Percentiles rank a stretch among this genome's conserved stretches.
phyloP scores from a whole-genome alignment of 2,888 invertebrate species.

The Pyrocoelia pectoralis region DNA sequence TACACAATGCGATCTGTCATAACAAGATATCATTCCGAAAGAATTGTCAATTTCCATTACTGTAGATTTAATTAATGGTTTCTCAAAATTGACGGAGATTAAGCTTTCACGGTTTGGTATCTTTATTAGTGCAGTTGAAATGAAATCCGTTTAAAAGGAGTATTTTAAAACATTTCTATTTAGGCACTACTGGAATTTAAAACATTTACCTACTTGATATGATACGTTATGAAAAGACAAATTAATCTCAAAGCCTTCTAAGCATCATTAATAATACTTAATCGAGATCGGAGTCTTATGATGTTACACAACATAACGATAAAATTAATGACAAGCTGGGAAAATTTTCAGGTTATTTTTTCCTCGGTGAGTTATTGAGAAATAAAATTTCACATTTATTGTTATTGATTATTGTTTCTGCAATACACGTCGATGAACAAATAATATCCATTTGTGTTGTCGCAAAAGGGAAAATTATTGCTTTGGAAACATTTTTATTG shows the following conservation, averaged over 20 bases:
- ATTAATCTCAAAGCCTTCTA: constrained; percentile 17
- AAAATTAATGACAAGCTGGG: constrained; percentile 21
- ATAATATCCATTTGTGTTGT: constrained; percentile 19
- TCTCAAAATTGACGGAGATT: too few species aligned
- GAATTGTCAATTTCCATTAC: too few species aligned
- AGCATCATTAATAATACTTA: constrained; percentile 26
- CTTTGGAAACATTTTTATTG: constrained; percentile 11
- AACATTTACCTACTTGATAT: neutral
- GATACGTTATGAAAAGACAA: constrained; percentile 9
- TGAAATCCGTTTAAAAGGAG: too few species aligned
- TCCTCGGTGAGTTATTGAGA: constrained; percentile 16
- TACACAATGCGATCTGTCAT: too few species aligned
- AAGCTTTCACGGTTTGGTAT: too few species aligned
- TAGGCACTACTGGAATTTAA: too few species aligned
- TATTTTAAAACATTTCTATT: too few species aligned
- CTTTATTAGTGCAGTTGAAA: too few species aligned
- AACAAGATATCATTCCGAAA: too few species aligned
- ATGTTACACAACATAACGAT: constrained; percentile 13
- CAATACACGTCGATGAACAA: constrained; percentile 17
- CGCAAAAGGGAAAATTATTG: constrained; percentile 10
- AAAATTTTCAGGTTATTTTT: constrained; percentile 12
- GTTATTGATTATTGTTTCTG: constrained; percentile 13
- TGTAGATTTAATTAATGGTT: too few species aligned
- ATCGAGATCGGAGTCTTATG: constrained; percentile 12
- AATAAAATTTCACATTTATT: constrained; percentile 19